Evolutionary conservation across 2,113 vertebrate genomes (phyloP), one percentile per base, ranked within the genome.

Genomic region (Onychostruthus taczanowskii): DNA sequence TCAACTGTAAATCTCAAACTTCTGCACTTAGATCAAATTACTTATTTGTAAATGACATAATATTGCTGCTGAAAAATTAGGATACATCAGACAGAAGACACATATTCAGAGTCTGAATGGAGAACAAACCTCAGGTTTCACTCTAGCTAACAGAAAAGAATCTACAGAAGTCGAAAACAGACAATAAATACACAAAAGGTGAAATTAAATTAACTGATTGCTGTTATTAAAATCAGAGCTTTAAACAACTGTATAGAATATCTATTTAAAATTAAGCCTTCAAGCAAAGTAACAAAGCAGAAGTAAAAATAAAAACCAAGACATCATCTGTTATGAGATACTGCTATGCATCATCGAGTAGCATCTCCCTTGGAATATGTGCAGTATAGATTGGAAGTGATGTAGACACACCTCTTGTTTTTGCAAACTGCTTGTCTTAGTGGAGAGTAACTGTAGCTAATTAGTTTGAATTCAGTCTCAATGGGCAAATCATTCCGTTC

Each of bases 401-500:
- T 64, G 47, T 10, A 11, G 22, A 82, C 37, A 67, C 17, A 79
- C 15, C 63, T 62, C 10, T 30, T 87, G 33, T 61, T 97, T 83
- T 88, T 69, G 49, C 62, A 86, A 93, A 92, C 37, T 67, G 31
- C 43, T 87, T 76, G 41, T 84, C 56, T 95, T 95, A 87, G 80
- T 84, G 35, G 15, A 88, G 46, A 91, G 24, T 76, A 93, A 89
- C 49, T 87, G 50, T 43, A 66, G 33, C 76, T 79, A 95, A 96
- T 85, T 87, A 68, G 41, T 75, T 95, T 90, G 44, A 94, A 94
- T 31, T 62, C 66, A 89, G n/a, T 93, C 86, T 95, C 76, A 61
- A 59, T 84, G 90, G 64, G 62, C 9, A 96, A 93, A 79, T 56
- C 26, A 87, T 87, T 96, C 81, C 89, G 91, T 69, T 95, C 91